phyloP scores from a whole-genome alignment of 1,140 invertebrate species.

The Eumaeus atala region DNA sequence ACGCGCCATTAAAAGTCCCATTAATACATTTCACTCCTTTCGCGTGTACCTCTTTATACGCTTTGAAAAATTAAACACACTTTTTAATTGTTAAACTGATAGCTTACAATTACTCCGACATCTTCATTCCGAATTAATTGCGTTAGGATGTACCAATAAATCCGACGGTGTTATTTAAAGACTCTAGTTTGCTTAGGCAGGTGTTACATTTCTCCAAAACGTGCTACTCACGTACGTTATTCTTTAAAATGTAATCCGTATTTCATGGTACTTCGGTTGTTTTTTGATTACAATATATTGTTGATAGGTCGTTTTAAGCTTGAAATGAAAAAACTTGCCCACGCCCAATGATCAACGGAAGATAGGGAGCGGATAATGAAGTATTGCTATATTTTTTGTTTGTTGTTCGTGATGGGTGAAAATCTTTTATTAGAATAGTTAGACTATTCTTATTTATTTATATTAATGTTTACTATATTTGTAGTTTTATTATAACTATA shows the following conservation, averaged over 20 bases:
- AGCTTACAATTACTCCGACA: slow-evolving; percentile 36
- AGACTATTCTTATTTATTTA: slow-evolving; percentile 14
- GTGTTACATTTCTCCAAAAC: slow-evolving; percentile 13
- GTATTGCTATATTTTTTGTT: slow-evolving; percentile 66
- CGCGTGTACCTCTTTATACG: neutral
- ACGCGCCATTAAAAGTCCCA: too few species aligned
- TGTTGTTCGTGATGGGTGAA: slow-evolving; percentile 49
- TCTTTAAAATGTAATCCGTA: slow-evolving; percentile 21
- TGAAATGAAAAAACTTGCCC: slow-evolving; percentile 39
- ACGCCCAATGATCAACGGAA: slow-evolving; percentile 64
- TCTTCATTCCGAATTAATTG: slow-evolving; percentile 65
- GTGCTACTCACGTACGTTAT: neutral
- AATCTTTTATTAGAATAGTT: slow-evolving; percentile 26
- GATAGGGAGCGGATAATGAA: slow-evolving; percentile 63
- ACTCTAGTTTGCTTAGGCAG: slow-evolving; percentile 54
- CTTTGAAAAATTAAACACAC: slow-evolving; percentile 5
- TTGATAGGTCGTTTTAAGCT: slow-evolving; percentile 18
- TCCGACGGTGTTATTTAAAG: slow-evolving; percentile 56
- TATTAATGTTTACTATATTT: slow-evolving; percentile 14
- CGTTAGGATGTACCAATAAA: slow-evolving; percentile 60
- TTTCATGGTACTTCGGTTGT: slow-evolving; percentile 8
- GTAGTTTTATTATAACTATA: neutral
- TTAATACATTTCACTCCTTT: too few species aligned
- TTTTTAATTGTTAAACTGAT: slow-evolving; percentile 17
- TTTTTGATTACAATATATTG: slow-evolving; percentile 17